A percentile compares a stretch with the other conserved stretches of the same genome.
These are phyloP conservation scores for Pyrocoelia pectoralis DNA, from an alignment of 2,888 invertebrate species.

Conservation along the genomic window DNA sequence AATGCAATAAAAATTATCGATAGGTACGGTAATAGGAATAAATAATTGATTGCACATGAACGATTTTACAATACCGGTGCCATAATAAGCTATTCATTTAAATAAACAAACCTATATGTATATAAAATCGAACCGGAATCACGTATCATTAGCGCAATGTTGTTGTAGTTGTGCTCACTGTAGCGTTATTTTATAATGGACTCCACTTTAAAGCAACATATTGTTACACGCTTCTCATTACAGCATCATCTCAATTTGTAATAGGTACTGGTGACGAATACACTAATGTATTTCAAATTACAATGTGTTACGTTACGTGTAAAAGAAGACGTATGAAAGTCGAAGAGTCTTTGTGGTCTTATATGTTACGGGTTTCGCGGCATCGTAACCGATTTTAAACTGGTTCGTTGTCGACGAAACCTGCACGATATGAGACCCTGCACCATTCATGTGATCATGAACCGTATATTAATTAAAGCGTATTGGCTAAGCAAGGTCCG, in stretches of 20 bases:
- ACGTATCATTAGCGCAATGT: conserved; percentile 25
- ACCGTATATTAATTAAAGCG: too few species aligned
- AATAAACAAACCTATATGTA: conserved; percentile 1
- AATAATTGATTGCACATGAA: conserved; percentile 1
- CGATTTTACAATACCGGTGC: not conserved
- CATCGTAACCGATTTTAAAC: conserved; percentile 76
- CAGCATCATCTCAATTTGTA: conserved; percentile 6
- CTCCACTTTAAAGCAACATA: conserved; percentile 22
- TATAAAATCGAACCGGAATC: conserved; percentile 5
- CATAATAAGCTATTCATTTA: conserved; percentile 2
- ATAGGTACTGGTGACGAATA: not conserved
- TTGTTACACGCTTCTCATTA: conserved; percentile 16
- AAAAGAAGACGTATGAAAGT: not conserved
- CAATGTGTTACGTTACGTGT: not conserved
- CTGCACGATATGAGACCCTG: conserved; percentile 78
- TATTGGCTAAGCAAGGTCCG: too few species aligned
- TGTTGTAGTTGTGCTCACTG: conserved; percentile 21
- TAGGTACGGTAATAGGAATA: not conserved
- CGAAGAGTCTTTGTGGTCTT: conserved; percentile 56
- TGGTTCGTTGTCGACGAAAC: conserved; percentile 98
- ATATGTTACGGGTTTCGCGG: conserved; percentile 88
- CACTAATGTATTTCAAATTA: conserved; percentile 1
- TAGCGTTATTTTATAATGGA: conserved; percentile 32
- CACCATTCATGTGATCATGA: conserved; percentile 4
- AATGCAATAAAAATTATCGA: not conserved